These are phyloP conservation scores for Nannobrachium achirus DNA, from an alignment of 2,113 vertebrate genomes.

Conservation along the genomic window DNA sequence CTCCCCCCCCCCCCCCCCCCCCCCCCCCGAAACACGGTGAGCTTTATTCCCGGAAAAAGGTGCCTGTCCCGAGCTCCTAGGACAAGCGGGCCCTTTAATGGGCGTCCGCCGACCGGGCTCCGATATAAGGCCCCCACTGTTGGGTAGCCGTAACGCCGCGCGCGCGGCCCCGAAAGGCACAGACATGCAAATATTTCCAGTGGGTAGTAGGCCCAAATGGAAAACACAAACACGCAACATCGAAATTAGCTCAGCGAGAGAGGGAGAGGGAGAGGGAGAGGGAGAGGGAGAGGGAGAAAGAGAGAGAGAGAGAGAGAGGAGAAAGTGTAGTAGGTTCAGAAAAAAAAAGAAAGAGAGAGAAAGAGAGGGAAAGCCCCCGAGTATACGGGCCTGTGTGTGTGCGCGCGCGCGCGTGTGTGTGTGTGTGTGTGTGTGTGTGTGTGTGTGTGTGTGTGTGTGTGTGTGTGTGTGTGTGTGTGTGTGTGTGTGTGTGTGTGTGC, in stretches of 20 bases:
- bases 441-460: too few relatives aligned
- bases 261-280: not conserved
- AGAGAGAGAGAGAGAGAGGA: constrained; percentile 1
- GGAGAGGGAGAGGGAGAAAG: not conserved
- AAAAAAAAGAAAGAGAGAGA: too few relatives aligned
- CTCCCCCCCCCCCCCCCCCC: constrained; percentile 44
- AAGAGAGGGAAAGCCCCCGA: too few relatives aligned
- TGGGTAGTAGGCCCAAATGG: constrained; percentile 79
- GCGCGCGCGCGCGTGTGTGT: too few relatives aligned
- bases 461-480: too few relatives aligned
- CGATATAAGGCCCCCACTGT: constrained; percentile 79
- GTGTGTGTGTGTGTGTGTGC: too few relatives aligned
- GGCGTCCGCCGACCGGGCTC: constrained; percentile 70
- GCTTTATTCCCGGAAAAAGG: constrained; percentile 80
- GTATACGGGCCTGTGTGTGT: too few relatives aligned
- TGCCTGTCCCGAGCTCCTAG: constrained; percentile 75
- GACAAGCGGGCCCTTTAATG: constrained; percentile 80
- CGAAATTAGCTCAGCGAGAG: constrained; percentile 76
- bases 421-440: too few relatives aligned
- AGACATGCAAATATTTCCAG: constrained; percentile 83
- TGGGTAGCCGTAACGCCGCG: constrained; percentile 64
- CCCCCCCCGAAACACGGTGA: constrained; percentile 74
- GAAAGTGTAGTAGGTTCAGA: too few relatives aligned
- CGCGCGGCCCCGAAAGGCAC: constrained; percentile 71
- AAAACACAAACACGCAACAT: constrained; percentile 81